Evolutionary conservation across 2,888 invertebrate species (phyloP).

Genomic region (Megalurothrips usitatus): DNA sequence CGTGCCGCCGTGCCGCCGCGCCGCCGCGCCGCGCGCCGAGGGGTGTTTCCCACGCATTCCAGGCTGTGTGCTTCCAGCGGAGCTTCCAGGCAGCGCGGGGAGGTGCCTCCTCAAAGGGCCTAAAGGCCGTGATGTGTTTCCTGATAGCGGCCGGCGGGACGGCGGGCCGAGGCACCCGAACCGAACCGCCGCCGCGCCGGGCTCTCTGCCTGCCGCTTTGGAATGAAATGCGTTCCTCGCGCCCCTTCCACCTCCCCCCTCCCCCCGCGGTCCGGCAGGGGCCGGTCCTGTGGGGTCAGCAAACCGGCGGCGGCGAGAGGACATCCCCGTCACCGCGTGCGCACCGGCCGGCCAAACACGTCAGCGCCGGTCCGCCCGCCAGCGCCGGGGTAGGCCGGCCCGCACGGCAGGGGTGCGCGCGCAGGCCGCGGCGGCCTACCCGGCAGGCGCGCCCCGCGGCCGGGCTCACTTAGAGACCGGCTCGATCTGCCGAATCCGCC

Average conservation of each 20-base stretch:
- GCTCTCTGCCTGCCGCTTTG: background rate
- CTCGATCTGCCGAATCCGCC: too few species aligned
- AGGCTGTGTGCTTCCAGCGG: too few species aligned
- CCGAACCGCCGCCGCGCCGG: background rate
- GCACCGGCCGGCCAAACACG: too few species aligned
- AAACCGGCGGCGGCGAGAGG: background rate
- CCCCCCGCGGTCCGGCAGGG: too few species aligned
- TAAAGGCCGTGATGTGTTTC: slow-evolving; percentile 5
- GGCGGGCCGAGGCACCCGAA: background rate
- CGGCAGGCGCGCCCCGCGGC: too few species aligned
- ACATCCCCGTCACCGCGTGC: too few species aligned
- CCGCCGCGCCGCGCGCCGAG: background rate
- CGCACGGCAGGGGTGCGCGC: too few species aligned
- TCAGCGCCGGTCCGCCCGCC: too few species aligned
- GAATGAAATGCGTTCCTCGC: slow-evolving; percentile 11
- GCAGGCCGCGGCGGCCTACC: too few species aligned
- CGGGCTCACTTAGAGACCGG: too few species aligned
- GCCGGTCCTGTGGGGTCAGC: background rate
- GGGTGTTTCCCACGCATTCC: slow-evolving; percentile 21
- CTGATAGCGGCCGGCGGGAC: background rate
- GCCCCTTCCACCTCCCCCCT: background rate
- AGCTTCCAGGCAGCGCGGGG: background rate
- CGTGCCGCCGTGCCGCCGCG: too few species aligned
- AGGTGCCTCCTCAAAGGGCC: background rate
- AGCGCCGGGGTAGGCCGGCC: too few species aligned